phyloP scores from a whole-genome alignment of 2,797 vertebrate genomes.

The Glyptemys insculpta region DNA sequence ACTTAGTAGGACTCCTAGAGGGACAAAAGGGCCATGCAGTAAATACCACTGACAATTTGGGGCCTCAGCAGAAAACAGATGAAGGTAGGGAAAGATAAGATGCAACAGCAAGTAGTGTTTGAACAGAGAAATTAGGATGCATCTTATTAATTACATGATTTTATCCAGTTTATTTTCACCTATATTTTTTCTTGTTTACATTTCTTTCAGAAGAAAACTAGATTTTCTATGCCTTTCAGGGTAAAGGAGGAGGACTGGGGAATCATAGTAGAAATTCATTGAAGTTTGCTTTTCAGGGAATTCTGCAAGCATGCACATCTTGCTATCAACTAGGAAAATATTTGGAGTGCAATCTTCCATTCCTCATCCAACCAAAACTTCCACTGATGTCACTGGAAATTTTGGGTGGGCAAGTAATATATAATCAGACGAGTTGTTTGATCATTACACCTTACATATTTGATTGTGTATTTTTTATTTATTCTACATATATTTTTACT shows the following conservation, averaged over 20 bases:
- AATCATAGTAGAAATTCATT: neutral
- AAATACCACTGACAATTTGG: too few species aligned
- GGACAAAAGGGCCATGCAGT: too few species aligned
- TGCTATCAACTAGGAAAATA: neutral
- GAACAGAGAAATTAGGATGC: too few species aligned
- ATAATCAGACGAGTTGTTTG: neutral
- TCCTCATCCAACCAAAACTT: conserved; percentile 1
- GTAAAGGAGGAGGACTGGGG: neutral
- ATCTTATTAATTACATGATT: too few species aligned
- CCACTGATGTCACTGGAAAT: neutral
- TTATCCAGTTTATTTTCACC: too few species aligned
- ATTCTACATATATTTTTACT: neutral
- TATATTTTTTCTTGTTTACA: neutral
- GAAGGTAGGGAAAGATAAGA: too few species aligned
- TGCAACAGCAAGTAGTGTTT: too few species aligned
- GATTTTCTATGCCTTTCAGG: neutral
- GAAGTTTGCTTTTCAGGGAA: neutral
- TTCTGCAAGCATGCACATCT: conserved; percentile 14
- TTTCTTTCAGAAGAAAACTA: neutral
- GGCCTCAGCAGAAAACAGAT: too few species aligned
- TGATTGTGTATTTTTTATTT: conserved; percentile 5
- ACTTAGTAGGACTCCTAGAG: too few species aligned
- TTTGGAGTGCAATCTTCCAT: conserved; percentile 19
- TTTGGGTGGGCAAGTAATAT: neutral
- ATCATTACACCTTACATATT: neutral